Conservation (phyloP, 2,113 vertebrate species). For the Charadrius vociferus region DNA sequence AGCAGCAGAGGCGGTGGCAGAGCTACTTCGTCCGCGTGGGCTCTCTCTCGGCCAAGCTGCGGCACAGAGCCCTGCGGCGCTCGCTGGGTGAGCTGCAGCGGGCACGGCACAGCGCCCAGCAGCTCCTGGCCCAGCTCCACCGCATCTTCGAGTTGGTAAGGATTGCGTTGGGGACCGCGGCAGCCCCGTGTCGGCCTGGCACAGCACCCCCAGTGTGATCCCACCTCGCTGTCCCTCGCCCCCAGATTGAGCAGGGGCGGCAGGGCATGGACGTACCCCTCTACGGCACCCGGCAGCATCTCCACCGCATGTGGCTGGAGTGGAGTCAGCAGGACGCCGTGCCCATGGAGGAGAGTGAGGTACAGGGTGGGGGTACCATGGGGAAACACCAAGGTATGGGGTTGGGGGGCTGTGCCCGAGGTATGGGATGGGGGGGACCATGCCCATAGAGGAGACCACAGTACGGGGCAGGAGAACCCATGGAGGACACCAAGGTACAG, state of each 20-base stretch:
- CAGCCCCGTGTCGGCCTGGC: rapidly evolving
- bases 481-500: background rate
- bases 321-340: conserved; percentile 64
- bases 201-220: rapidly evolving
- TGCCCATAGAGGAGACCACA: background rate
- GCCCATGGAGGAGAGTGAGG: background rate
- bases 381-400: background rate
- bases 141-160: conserved; percentile 85
- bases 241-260: conserved; percentile 53
- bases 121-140: conserved; percentile 79
- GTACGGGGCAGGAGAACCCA: too few relatives aligned
- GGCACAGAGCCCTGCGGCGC: conserved; percentile 80
- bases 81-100: conserved; percentile 81
- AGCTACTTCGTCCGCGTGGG: conserved; percentile 90
- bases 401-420: background rate
- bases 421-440: background rate
- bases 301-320: conserved; percentile 79
- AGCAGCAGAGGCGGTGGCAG: conserved; percentile 26
- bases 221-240: background rate
- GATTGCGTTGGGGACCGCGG: rapidly evolving
- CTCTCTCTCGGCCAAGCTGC: conserved; percentile 83
- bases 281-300: conserved; percentile 64
- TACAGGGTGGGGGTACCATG: rapidly evolving
- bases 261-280: conserved; percentile 28
- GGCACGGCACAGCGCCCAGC: conserved; percentile 75